phyloP scores from a whole-genome alignment of 1,140 invertebrate species.

The Gryon sp. region DNA sequence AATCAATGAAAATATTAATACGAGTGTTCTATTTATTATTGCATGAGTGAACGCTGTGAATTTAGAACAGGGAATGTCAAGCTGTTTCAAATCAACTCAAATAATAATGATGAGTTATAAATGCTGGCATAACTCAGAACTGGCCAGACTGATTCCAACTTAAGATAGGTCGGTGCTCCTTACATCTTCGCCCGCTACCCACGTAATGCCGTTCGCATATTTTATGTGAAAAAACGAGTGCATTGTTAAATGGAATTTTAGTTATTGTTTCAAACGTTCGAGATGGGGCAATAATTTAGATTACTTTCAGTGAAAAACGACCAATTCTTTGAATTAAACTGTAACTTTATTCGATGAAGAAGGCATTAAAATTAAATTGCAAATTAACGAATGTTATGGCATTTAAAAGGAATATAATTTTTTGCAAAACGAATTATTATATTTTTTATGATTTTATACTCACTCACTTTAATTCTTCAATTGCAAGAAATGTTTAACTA shows the following conservation, averaged over 20 bases:
- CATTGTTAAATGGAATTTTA: conserved; percentile 58
- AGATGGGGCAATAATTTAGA: conserved; percentile 37
- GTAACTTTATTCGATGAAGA: conserved; percentile 29
- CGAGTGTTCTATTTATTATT: conserved; percentile 19
- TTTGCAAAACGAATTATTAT: conserved; percentile 8
- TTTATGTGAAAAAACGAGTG: conserved; percentile 58
- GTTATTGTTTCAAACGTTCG: conserved; percentile 54
- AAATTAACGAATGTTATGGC: conserved; percentile 19
- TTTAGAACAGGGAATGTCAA: conserved; percentile 62
- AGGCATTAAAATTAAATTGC: conserved; percentile 32
- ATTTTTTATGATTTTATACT: too few species aligned
- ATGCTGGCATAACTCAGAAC: conserved; percentile 70
- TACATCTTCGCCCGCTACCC: conserved; percentile 68
- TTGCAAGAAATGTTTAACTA: too few species aligned
- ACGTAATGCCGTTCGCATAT: conserved; percentile 55
- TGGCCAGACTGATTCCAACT: conserved; percentile 73
- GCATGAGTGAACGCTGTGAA: conserved; percentile 38
- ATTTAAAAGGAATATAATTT: neutral
- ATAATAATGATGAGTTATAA: conserved; percentile 76
- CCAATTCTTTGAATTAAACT: conserved; percentile 34
- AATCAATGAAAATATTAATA: conserved; percentile 38
- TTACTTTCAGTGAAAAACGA: conserved; percentile 39
- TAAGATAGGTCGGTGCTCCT: conserved; percentile 71
- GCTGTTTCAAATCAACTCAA: conserved; percentile 73
- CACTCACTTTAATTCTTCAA: too few species aligned